Conservation (phyloP, 2,888 invertebrate genomes). For the Eurois occulta region DNA sequence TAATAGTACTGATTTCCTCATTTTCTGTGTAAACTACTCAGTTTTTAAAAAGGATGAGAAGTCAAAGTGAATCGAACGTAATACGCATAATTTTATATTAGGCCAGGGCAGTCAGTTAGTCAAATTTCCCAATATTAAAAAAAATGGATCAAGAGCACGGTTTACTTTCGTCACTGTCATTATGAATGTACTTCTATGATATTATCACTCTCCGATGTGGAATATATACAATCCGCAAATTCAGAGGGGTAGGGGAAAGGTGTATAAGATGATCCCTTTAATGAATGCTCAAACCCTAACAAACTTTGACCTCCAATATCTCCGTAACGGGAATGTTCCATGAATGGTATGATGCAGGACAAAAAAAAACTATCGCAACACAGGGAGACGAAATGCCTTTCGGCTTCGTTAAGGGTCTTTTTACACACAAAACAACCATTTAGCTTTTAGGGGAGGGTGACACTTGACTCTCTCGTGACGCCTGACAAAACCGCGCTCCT, state of each 20-base stretch:
- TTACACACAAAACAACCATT: background rate
- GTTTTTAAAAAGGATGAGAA: background rate
- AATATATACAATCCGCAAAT: background rate
- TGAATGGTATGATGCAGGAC: too few relatives aligned
- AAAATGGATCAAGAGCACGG: background rate
- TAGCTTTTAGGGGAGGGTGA: background rate
- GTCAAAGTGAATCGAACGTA: background rate
- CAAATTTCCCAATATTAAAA: background rate
- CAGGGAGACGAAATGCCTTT: too few relatives aligned
- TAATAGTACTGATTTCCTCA: background rate
- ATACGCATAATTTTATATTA: too few relatives aligned
- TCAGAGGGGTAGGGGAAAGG: background rate
- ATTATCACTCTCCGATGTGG: background rate
- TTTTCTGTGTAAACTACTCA: background rate
- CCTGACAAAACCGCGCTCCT: background rate
- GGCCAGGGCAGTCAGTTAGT: background rate
- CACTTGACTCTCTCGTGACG: too few relatives aligned
- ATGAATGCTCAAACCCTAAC: background rate
- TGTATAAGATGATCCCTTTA: background rate
- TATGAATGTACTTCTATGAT: background rate
- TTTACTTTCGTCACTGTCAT: background rate
- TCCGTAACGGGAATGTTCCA: too few relatives aligned
- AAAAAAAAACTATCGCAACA: too few relatives aligned
- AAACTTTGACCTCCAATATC: too few relatives aligned
- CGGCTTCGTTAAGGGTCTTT: too few relatives aligned